Evolutionary conservation across 2,888 invertebrate species (phyloP), one percentile per base, ranked within the genome.

Genomic region (Tiliacea citrago): DNA sequence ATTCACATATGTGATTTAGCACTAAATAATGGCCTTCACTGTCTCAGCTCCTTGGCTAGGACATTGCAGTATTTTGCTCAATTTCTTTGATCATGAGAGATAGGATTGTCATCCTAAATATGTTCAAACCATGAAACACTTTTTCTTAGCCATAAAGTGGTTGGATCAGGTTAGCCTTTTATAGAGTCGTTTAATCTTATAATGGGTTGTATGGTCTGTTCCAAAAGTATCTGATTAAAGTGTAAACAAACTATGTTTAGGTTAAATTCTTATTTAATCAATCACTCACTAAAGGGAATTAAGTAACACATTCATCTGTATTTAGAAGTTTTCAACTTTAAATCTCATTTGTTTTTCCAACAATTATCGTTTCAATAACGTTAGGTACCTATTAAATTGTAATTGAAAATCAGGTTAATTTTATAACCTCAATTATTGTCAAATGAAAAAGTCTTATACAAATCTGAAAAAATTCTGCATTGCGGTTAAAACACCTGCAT

Each of bases 301-400:
- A 24, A 42, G 9, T 42, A 62, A 61, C n/a, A 42, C 10, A 62
- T 62, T 42, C 16, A 42, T 42, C 1, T 24, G 9, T 62, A 18
- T 62, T 24, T 62, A 62, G 0, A 7, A 42, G 18, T 18, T 24
- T 10, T 62, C 9, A 42, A 42, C 9, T 16, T 13, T 39, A 39
- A 4, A 39, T 21, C 13, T 10, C 10, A 4, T 10, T 10, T 24
- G 3, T 29, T 57, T 24, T 63, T 45, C 12, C 62, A 45, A 24
- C 10, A 45, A 62, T 61, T 18, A 62, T 18, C 3, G 16, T 61
- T 62, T n/a, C n/a, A 24, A 42, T 62, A 16, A 10, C 16, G 18
- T 63, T 62, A n/a, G n/a, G n/a, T n/a, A n/a, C n/a, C n/a, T n/a
- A 45, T 63, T 62, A 45, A 24, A 62, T 47, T 63, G 4, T 29